Conservation (phyloP, 2,888 invertebrate genomes). For the Agrilus cyanescens region DNA sequence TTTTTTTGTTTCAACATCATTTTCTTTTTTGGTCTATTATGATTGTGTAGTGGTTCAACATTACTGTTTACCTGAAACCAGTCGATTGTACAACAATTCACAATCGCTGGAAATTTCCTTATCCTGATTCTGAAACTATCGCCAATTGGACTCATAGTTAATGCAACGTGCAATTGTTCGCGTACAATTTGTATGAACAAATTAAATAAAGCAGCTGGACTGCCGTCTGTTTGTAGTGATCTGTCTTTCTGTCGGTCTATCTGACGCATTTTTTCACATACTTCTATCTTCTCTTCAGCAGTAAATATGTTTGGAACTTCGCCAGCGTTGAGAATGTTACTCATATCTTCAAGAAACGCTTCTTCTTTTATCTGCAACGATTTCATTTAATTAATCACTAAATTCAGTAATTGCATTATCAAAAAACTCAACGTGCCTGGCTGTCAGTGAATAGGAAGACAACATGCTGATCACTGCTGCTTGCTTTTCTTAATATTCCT, state of each 20-base stretch:
- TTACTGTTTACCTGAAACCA: conserved; percentile 65
- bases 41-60: too few relatives aligned
- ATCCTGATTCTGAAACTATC: conserved; percentile 71
- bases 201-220: conserved; percentile 79
- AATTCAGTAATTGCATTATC: not conserved
- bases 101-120: conserved; percentile 82
- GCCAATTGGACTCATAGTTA: conserved; percentile 87
- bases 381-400: not conserved
- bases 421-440: conserved; percentile 45
- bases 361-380: conserved; percentile 72
- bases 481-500: conserved; percentile 63
- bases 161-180: conserved; percentile 80
- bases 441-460: conserved; percentile 86
- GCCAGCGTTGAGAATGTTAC: conserved; percentile 83
- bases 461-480: conserved; percentile 73
- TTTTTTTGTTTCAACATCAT: too few relatives aligned
- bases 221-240: conserved; percentile 83
- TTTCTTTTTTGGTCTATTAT: too few relatives aligned
- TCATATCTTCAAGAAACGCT: conserved; percentile 85
- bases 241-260: conserved; percentile 82
- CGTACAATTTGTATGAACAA: conserved; percentile 79
- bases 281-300: conserved; percentile 75
- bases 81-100: conserved; percentile 92
- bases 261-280: conserved; percentile 87
- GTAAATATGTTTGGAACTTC: conserved; percentile 86